phyloP scores from a whole-genome alignment of 2,113 vertebrate species.

The Phyllopteryx taeniolatus region DNA sequence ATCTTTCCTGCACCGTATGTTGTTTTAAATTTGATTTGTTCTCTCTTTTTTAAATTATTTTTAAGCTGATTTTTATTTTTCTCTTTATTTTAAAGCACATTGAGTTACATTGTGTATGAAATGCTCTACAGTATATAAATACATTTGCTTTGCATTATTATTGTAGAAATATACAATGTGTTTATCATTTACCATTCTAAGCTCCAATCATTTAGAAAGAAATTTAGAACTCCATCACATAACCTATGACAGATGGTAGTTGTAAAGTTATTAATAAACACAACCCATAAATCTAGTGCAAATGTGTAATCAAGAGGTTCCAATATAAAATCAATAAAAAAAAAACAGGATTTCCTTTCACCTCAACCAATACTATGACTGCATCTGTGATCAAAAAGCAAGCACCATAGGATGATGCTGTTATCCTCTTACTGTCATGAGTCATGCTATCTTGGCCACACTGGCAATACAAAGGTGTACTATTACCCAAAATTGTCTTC shows the following conservation, averaged over 20 bases:
- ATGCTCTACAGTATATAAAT: too few relatives aligned
- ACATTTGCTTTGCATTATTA: too few relatives aligned
- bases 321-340: not conserved
- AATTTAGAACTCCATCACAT: not conserved
- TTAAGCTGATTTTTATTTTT: too few relatives aligned
- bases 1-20: too few relatives aligned
- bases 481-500: slow-evolving; percentile 38
- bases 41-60: too few relatives aligned
- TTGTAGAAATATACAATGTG: too few relatives aligned
- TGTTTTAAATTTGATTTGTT: too few relatives aligned
- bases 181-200: too few relatives aligned
- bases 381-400: slow-evolving; percentile 19
- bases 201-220: not conserved
- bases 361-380: not conserved
- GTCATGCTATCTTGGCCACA: slow-evolving; percentile 31
- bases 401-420: slow-evolving; percentile 14
- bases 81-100: too few relatives aligned
- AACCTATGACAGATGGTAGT: not conserved
- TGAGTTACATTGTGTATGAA: too few relatives aligned
- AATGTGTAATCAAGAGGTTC: not conserved
- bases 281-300: not conserved
- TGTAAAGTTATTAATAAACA: not conserved
- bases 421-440: slow-evolving; percentile 34
- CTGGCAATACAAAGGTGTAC: slow-evolving; percentile 29
- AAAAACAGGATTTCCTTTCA: not conserved